A percentile compares a stretch with the other conserved stretches of the same genome.
These are phyloP conservation scores for Eudyptes chrysolophus DNA, from an alignment of 2,113 vertebrate genomes.

Conservation along the genomic window DNA sequence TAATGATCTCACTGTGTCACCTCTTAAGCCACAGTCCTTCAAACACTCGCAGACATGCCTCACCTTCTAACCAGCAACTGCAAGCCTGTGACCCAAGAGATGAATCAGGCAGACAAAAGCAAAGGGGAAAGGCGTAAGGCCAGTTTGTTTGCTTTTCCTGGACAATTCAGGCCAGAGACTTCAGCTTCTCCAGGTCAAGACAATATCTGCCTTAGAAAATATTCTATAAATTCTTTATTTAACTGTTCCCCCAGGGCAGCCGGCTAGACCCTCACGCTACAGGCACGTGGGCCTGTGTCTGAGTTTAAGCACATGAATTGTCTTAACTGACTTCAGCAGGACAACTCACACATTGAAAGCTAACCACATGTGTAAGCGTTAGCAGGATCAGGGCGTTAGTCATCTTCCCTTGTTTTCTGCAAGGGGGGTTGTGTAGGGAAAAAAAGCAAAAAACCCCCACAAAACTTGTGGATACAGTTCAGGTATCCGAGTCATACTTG, in stretches of 20 bases:
- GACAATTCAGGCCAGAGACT: neutral
- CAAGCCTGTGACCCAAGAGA: neutral
- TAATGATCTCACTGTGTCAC: neutral
- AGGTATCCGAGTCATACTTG: neutral
- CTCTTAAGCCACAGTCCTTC: neutral
- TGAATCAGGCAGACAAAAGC: neutral
- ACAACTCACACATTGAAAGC: neutral
- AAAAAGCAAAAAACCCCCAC: neutral
- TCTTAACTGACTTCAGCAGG: conserved; percentile 10
- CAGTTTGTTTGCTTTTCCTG: neutral
- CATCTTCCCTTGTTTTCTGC: neutral
- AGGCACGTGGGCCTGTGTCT: neutral
- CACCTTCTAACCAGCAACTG: neutral
- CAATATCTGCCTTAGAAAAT: neutral
- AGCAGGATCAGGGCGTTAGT: neutral
- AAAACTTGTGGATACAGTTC: neutral
- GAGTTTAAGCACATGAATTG: neutral
- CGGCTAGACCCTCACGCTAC: neutral
- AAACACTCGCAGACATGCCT: neutral
- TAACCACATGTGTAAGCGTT: neutral
- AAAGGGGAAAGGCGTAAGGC: neutral
- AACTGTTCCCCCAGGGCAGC: neutral
- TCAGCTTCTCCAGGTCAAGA: neutral
- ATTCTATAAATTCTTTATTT: neutral
- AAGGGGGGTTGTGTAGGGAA: neutral